phyloP scores from a whole-genome alignment of 2,797 vertebrate species.

The Sciaenops ocellatus region DNA sequence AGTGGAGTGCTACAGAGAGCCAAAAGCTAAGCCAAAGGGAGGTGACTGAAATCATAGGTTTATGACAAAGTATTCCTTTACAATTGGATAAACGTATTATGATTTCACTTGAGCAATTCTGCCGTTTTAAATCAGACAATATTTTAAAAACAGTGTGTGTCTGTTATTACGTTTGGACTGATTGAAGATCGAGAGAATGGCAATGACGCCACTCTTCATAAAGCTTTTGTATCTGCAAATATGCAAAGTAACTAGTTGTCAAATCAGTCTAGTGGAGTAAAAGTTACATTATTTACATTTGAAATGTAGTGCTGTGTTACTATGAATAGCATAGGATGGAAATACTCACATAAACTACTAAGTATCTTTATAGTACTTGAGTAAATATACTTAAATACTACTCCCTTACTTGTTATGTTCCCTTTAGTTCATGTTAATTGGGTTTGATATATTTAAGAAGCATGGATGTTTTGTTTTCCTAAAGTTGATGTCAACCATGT shows the following conservation, averaged over 20 bases:
- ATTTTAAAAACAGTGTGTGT: neutral
- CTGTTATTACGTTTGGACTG: neutral
- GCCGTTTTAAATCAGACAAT: neutral
- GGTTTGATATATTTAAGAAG: neutral
- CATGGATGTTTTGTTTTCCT: constrained; percentile 1
- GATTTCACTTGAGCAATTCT: neutral
- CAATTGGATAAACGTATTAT: neutral
- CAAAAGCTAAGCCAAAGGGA: neutral
- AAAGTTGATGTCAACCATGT: neutral
- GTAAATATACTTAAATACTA: too few species aligned
- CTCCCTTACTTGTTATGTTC: too few species aligned
- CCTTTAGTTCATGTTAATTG: too few species aligned
- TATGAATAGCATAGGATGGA: too few species aligned
- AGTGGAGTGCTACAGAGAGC: neutral
- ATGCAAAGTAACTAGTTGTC: too few species aligned
- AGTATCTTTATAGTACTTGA: too few species aligned
- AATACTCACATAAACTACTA: too few species aligned
- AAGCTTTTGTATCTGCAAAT: too few species aligned
- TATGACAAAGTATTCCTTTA: neutral
- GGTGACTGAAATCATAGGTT: neutral
- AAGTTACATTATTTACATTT: too few species aligned
- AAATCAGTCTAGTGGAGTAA: too few species aligned
- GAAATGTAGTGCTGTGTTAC: too few species aligned
- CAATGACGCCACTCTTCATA: neutral
- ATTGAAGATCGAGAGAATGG: neutral